Evolutionary conservation across 1,140 invertebrate genomes (phyloP).

Genomic region (silkworm (Bombyx mori)): DNA sequence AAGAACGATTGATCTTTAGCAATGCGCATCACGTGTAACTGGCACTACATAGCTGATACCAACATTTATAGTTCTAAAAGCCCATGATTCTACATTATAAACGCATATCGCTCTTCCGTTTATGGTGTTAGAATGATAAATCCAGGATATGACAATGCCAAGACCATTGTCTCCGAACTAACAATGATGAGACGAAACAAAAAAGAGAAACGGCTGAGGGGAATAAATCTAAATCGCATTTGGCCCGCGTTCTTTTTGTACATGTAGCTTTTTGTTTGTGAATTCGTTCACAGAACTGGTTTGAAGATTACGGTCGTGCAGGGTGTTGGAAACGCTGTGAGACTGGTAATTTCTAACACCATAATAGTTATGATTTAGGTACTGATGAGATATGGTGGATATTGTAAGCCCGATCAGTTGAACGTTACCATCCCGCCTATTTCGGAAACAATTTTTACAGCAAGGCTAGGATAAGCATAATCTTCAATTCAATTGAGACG

Average conservation of each 20-base stretch:
- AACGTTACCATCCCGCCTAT: no score
- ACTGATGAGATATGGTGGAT: no score
- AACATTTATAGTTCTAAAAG: constrained; percentile 49
- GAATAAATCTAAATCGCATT: constrained; percentile 65
- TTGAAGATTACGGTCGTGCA: no score
- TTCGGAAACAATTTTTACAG: no score
- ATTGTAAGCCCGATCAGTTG: no score
- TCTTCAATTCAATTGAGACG: no score
- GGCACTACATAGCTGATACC: neutral
- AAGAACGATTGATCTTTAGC: no score
- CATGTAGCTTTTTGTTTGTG: neutral
- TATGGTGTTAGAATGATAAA: constrained; percentile 66
- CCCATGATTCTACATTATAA: constrained; percentile 61
- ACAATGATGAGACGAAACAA: constrained; percentile 57
- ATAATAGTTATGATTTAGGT: no score
- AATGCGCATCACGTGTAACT: no score
- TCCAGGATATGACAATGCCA: constrained; percentile 60
- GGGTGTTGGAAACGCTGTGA: neutral
- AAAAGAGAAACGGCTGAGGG: constrained; percentile 42
- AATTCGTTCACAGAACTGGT: neutral
- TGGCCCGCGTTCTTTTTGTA: neutral
- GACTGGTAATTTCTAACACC: neutral
- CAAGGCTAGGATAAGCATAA: no score
- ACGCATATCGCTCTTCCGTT: constrained; percentile 59
- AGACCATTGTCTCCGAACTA: constrained; percentile 55